Evolutionary conservation across 2,797 vertebrate genomes (phyloP), one percentile per base, ranked within the genome.

Genomic region (Enteromius mattozi): DNA sequence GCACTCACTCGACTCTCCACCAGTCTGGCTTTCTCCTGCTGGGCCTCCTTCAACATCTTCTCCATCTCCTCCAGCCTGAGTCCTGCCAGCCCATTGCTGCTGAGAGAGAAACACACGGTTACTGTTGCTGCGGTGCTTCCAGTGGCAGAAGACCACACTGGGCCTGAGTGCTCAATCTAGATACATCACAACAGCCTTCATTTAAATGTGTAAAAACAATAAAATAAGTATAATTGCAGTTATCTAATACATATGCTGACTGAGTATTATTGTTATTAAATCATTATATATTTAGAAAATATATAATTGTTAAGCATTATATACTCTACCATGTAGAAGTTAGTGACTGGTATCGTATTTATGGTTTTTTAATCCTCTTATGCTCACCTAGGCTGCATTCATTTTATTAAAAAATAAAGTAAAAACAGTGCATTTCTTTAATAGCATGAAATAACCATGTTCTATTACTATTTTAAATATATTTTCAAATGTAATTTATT

Each of bases 21-120:
- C 88, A 99, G 94, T 83, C 96, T 92, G 0, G 96, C 97, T 94
- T 98, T 97, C 93, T 99, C 97, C 0, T 96, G 96, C 0, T 98
- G 97, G 0, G 97, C 97, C 89, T 99, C 97, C 89, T 95, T 97
- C 90, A 99, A 84, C 97, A 99, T 96, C 94, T 96, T 97, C 93
- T 99, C 98, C 97, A 99, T 99, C 95, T 99, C 98, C 81, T 99
- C 98, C 0, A 99, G 95, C 93, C 97, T 97, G 80, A 97, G 95
- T 24, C 92, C 90, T 27, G 98, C 97, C 68, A 96, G 87, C 61
- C 96, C 96, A 0, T 96, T 96, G 84, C 94, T 93, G 40, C 97
- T 97, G 88, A 81, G 89, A 85, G 86, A 92, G 91, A 91, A 85
- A 91, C 74, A 87, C 40, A 79, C 68, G 33, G 27, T 24, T 81